These are phyloP conservation scores for Darevskia nairensis DNA, from an alignment of 2,797 vertebrate species.

Conservation along the genomic window DNA sequence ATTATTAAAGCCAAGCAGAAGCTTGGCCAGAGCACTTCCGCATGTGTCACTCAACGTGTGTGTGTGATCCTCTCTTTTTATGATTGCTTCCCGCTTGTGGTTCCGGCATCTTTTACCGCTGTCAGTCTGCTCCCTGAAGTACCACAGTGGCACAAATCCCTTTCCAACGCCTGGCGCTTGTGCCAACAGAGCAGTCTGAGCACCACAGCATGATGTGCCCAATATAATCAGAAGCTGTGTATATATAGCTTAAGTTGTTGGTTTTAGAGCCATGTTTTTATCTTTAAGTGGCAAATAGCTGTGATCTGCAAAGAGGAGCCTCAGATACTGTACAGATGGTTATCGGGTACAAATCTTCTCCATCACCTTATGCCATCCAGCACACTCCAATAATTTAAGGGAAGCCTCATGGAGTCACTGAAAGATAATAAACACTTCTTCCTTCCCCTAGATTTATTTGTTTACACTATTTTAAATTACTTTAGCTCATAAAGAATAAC, in stretches of 20 bases:
- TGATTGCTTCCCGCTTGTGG: not conserved
- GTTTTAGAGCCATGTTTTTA: conserved; percentile 21
- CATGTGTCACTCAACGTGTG: not conserved
- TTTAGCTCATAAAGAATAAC: conserved; percentile 73
- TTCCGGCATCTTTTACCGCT: not conserved
- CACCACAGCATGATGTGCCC: not conserved
- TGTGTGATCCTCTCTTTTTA: conserved; percentile 14
- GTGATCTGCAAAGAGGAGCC: conserved; percentile 25
- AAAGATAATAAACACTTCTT: conserved; percentile 73
- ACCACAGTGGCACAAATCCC: not conserved
- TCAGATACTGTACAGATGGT: conserved; percentile 39
- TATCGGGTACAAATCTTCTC: conserved; percentile 59
- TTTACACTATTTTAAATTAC: conserved; percentile 74
- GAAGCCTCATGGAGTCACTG: conserved; percentile 55
- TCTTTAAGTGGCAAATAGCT: conserved; percentile 14
- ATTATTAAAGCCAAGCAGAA: not conserved
- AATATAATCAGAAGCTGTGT: conserved; percentile 18
- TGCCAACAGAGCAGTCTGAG: not conserved
- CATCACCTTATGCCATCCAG: not conserved
- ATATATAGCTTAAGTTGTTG: not conserved
- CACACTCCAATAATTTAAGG: conserved; percentile 51
- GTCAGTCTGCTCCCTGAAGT: not conserved
- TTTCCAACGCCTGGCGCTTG: not conserved
- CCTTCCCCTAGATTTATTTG: conserved; percentile 73
- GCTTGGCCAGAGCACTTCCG: not conserved